Conservation (phyloP, 2,888 invertebrate species). For the Sphaerophoria rueppellii region DNA sequence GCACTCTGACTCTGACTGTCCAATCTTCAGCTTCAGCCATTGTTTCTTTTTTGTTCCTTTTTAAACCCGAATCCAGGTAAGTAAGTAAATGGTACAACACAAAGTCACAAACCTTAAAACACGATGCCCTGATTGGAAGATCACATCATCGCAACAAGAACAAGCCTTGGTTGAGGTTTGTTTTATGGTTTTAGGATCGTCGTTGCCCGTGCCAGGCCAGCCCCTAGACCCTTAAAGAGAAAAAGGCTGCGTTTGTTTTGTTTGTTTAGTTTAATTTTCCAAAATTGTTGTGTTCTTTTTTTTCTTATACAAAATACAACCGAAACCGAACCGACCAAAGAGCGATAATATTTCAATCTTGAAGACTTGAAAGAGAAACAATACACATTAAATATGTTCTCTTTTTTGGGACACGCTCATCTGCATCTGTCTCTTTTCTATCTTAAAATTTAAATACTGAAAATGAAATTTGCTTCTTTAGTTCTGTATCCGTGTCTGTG, state of each 20-base stretch:
- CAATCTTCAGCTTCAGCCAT: constrained; percentile 31
- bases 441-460: too few relatives aligned
- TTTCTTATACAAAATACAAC: too few relatives aligned
- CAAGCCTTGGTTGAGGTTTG: constrained; percentile 51
- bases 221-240: constrained; percentile 60
- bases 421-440: background rate
- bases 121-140: constrained; percentile 67
- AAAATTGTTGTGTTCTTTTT: background rate
- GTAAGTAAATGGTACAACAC: background rate
- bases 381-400: constrained; percentile 8
- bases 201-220: constrained; percentile 30
- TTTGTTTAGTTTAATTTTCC: background rate
- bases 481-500: too few relatives aligned
- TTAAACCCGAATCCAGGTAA: constrained; percentile 46
- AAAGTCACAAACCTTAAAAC: constrained; percentile 18
- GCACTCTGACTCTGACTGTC: background rate
- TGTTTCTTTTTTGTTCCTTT: constrained; percentile 25
- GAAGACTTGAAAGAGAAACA: background rate
- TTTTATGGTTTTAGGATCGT: constrained; percentile 59
- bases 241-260: background rate
- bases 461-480: too few relatives aligned
- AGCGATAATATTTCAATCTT: background rate
- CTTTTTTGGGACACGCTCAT: constrained; percentile 62
- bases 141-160: constrained; percentile 25
- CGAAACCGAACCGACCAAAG: too few relatives aligned